These are phyloP conservation scores for Lycopodina hypogea DNA, from an alignment of 37 sponge, comb jelly and placozoan species.

Conservation along the genomic window DNA sequence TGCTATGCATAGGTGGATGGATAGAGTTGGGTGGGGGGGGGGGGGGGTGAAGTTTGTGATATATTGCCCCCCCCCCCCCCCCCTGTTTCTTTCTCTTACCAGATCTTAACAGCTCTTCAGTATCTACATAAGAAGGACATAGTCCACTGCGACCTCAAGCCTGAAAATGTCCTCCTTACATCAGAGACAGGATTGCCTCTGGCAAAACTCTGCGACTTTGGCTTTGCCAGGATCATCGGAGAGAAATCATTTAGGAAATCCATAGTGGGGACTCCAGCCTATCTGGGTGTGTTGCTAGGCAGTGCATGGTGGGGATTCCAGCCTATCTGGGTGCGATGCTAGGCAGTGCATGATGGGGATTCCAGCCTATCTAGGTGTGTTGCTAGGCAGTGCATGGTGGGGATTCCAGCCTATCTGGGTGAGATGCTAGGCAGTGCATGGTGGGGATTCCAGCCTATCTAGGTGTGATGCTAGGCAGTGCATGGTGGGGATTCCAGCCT, in stretches of 20 bases:
- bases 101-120: conserved; percentile 90
- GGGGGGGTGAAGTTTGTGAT: too few species aligned
- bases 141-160: conserved; percentile 98
- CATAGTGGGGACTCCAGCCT: conserved; percentile 97
- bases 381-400: too few species aligned
- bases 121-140: conserved; percentile 92
- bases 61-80: background rate
- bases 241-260: conserved; percentile 95
- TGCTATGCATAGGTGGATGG: too few species aligned
- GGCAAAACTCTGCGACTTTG: conserved; percentile 97
- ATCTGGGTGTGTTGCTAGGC: conserved; percentile 85
- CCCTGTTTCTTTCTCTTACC: background rate
- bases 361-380: too few species aligned
- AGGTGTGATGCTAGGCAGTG: too few species aligned
- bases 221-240: conserved; percentile 96
- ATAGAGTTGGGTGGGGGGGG: too few species aligned
- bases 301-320: conserved; percentile 96
- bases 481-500: too few species aligned
- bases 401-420: too few species aligned
- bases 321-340: conserved; percentile 58
- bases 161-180: conserved; percentile 96
- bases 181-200: conserved; percentile 64
- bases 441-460: too few species aligned
- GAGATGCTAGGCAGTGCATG: too few species aligned
- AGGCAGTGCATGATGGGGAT: conserved; percentile 95